Percentiles rank a stretch among this genome's conserved stretches.
Conservation (phyloP, 1,140 invertebrate species). For the Caerostris darwini region DNA sequence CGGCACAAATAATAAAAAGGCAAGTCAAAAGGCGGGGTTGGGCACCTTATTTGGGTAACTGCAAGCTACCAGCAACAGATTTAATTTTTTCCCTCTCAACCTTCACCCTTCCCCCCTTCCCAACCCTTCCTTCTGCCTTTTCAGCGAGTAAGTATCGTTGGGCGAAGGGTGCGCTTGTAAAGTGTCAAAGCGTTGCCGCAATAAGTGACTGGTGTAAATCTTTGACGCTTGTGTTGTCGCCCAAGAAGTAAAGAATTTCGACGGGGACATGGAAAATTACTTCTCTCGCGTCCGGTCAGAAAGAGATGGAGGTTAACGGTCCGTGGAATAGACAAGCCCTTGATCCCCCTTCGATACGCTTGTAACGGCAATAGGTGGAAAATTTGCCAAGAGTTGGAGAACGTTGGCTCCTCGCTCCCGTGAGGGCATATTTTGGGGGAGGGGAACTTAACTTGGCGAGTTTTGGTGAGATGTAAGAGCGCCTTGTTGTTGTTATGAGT, state of each 20-base stretch:
- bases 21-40: neutral
- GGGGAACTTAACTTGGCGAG: no score
- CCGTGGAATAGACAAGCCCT: conserved; percentile 59
- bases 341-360: conserved; percentile 42
- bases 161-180: conserved; percentile 23
- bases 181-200: conserved; percentile 45
- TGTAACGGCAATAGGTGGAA: conserved; percentile 11
- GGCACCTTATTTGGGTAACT: conserved; percentile 35
- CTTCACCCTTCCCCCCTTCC: neutral
- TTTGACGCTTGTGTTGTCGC: conserved; percentile 11
- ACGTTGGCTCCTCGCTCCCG: neutral
- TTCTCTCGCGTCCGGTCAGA: conserved; percentile 55
- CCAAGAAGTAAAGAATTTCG: conserved; percentile 10
- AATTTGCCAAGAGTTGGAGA: neutral
- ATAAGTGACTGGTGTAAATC: conserved; percentile 52
- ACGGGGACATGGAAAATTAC: conserved; percentile 59
- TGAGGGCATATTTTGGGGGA: no score
- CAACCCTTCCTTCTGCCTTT: neutral
- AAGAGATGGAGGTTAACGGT: conserved; percentile 35
- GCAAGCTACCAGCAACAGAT: neutral
- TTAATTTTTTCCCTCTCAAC: conserved; percentile 31
- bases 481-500: no score
- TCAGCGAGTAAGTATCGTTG: conserved; percentile 52
- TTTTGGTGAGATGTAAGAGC: no score
- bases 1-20: conserved; percentile 15